Evolutionary conservation across 1,140 invertebrate genomes (phyloP), one percentile per base, ranked within the genome.

Genomic region (Meloidogyne exigua): DNA sequence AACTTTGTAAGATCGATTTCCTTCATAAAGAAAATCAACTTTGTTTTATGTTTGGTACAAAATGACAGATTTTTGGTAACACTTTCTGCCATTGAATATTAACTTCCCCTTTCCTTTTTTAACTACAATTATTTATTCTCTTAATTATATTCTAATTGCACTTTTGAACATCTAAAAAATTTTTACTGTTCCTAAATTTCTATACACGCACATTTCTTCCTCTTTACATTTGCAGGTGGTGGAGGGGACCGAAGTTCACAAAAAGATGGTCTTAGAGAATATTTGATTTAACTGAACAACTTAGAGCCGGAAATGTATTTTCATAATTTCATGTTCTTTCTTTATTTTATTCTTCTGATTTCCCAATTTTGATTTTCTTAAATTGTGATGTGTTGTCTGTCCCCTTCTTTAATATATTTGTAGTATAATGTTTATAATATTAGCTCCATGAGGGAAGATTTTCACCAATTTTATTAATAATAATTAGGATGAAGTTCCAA

Each of bases 211-310:
- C 23, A 18, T 75, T 36, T 32, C 36, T 69, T 18, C 13, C 10
- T 32, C 15, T 78, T 42, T 12, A 63, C 39, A 57, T 44, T 82
- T 85, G 49, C 79, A 86, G 84, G 79, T 86, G 44, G 84, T 86
- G 62, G 81, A 86, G 73, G 80, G 85, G 77, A 86, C 84, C 36
- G 84, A 86, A 76, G 85, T 86, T 68, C 84, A 86, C 84, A 85
- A 83, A 79, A 86, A 86, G 80, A 86, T 86, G 84, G 85, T 86
- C n/a, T 75, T 86, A 32, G 85, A 87, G 75, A 87, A 87, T 76
- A 86, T 86, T 72, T 86, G 77, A 84, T 32, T 23, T 26, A 36
- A 26, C 11, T 12, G 4, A n/a, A n/a, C n/a, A n/a, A n/a, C n/a
- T n/a, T 28, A 12, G n/a, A 32, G n/a, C 32, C 26, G 63, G 32